phyloP scores from a whole-genome alignment of 2,113 vertebrate genomes.

The Pangasianodon gigas region DNA sequence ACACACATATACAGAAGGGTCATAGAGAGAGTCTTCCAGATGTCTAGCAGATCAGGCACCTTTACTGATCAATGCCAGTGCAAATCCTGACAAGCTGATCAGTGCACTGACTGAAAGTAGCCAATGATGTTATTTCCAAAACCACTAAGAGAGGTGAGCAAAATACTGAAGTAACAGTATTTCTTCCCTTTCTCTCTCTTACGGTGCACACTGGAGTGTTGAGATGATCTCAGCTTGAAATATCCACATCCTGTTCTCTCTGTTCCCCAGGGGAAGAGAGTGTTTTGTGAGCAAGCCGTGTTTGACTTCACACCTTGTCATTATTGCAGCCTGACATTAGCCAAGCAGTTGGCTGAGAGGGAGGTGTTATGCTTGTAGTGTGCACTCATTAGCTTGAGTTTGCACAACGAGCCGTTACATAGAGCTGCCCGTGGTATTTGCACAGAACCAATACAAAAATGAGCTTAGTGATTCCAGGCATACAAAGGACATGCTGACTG shows the following conservation, averaged over 20 bases:
- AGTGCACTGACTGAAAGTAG: constrained; percentile 1
- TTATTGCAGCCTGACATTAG: constrained; percentile 41
- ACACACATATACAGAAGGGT: constrained; percentile 47
- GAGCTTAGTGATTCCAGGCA: constrained; percentile 34
- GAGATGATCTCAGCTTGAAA: constrained; percentile 31
- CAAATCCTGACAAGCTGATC: constrained; percentile 13
- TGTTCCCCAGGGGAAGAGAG: constrained; percentile 27
- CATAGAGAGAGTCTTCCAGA: constrained; percentile 18
- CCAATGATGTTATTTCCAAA: neutral
- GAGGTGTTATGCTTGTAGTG: constrained; percentile 35
- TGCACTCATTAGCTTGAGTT: constrained; percentile 36
- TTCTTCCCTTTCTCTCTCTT: neutral
- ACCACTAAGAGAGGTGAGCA: neutral
- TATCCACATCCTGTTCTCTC: constrained; percentile 30
- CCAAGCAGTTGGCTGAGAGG: constrained; percentile 44
- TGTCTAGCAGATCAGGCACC: neutral
- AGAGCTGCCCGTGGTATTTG: neutral
- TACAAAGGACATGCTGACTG: constrained; percentile 29
- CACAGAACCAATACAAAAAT: neutral
- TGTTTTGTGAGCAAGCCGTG: constrained; percentile 41
- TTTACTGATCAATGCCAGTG: constrained; percentile 13
- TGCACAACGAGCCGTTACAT: constrained; percentile 8
- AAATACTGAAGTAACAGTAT: neutral
- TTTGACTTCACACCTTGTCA: constrained; percentile 45
- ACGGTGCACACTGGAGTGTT: neutral